These are phyloP conservation scores for Lacanobia wlatinum DNA, from an alignment of 2,888 invertebrate species.

Conservation along the genomic window DNA sequence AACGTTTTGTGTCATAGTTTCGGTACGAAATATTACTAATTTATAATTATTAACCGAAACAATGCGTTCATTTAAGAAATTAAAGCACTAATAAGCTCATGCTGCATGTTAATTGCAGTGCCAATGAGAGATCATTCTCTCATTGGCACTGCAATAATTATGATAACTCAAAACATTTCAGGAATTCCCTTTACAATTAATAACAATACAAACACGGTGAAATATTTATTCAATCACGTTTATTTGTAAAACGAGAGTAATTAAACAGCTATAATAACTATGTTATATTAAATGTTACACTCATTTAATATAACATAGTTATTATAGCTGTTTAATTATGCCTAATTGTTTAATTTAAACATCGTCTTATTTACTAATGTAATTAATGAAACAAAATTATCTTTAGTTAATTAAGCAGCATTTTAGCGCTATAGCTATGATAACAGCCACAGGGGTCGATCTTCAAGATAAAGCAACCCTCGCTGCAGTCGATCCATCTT, in stretches of 20 bases:
- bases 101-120: too few relatives aligned
- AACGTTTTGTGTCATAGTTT: too few relatives aligned
- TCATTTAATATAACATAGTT: too few relatives aligned
- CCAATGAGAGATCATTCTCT: too few relatives aligned
- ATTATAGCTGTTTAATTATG: too few relatives aligned
- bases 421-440: not conserved
- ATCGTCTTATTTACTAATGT: constrained; percentile 38
- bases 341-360: constrained; percentile 30
- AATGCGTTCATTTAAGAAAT: not conserved
- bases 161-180: not conserved
- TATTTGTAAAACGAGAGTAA: constrained; percentile 7
- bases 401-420: too few relatives aligned
- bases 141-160: not conserved
- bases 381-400: constrained; percentile 13
- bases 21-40: too few relatives aligned
- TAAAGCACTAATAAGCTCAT: too few relatives aligned
- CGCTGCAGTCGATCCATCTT: not conserved
- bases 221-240: constrained; percentile 9
- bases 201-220: not conserved
- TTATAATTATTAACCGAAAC: too few relatives aligned
- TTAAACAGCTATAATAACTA: constrained; percentile 7
- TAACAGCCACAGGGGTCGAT: not conserved
- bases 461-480: not conserved
- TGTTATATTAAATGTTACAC: not conserved
- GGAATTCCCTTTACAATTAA: constrained; percentile 1